phyloP scores from a whole-genome alignment of 2,797 vertebrate genomes.

The Anguilla anguilla region DNA sequence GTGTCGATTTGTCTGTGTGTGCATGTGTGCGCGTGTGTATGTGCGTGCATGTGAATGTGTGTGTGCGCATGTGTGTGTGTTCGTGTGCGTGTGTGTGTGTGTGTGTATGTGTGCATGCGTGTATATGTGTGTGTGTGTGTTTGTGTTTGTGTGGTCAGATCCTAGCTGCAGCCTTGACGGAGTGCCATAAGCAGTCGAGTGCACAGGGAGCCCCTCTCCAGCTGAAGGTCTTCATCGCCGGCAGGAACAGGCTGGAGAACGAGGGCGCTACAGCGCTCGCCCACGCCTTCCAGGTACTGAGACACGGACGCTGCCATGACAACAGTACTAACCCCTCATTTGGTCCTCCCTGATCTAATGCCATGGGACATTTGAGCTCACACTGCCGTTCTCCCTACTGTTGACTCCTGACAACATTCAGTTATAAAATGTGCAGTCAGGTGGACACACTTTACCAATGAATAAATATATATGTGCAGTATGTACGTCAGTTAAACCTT shows the following conservation, averaged over 20 bases:
- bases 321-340: background rate
- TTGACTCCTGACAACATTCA: too few species aligned
- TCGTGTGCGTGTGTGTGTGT: too few species aligned
- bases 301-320: background rate
- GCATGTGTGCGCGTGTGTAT: too few species aligned
- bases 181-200: constrained; percentile 78
- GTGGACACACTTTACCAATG: background rate
- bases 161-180: constrained; percentile 78
- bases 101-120: too few species aligned
- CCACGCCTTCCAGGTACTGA: constrained; percentile 79
- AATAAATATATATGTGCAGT: background rate
- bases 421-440: background rate
- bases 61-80: too few species aligned
- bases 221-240: constrained; percentile 83
- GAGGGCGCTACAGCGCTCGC: constrained; percentile 83
- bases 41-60: too few species aligned
- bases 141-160: constrained; percentile 65
- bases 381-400: too few species aligned
- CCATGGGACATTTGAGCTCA: too few species aligned
- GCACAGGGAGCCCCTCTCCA: constrained; percentile 74
- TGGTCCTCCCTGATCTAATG: background rate
- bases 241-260: constrained; percentile 86
- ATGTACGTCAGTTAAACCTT: too few species aligned
- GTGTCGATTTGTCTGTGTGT: too few species aligned
- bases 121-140: background rate